Percentiles rank a stretch among this genome's conserved stretches.
These are phyloP conservation scores for Matsumyia berberina DNA, from an alignment of 2,888 invertebrate species.

Conservation along the genomic window DNA sequence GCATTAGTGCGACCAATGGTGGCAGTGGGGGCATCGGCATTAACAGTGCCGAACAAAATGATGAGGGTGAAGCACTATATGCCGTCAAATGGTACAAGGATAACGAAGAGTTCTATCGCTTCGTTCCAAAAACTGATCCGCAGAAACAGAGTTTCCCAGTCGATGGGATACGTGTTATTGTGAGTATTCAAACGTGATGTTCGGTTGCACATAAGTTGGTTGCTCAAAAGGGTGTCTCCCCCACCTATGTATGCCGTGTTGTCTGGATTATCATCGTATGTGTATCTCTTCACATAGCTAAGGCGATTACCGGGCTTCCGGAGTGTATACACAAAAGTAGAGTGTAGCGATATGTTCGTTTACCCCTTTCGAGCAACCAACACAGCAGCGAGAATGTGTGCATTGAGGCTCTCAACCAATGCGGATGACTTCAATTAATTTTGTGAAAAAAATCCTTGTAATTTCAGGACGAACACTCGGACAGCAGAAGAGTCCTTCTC, in stretches of 20 bases:
- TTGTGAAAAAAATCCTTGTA: conserved; percentile 38
- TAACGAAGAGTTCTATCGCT: conserved; percentile 93
- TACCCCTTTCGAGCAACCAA: conserved; percentile 35
- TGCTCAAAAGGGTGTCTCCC: conserved; percentile 23
- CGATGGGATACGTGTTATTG: conserved; percentile 87
- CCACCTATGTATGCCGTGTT: conserved; percentile 20
- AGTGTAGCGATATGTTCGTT: not conserved
- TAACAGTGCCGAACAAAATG: conserved; percentile 78
- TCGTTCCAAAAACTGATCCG: conserved; percentile 89
- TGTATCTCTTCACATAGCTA: conserved; percentile 35
- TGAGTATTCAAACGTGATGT: conserved; percentile 83
- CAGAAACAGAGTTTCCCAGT: conserved; percentile 89
- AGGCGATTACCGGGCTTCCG: conserved; percentile 40
- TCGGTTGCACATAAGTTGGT: not conserved
- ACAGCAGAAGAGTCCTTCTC: conserved; percentile 88
- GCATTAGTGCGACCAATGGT: conserved; percentile 50
- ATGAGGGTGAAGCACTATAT: conserved; percentile 88
- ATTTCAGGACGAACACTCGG: conserved; percentile 88
- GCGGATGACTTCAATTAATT: conserved; percentile 55
- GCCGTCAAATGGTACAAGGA: conserved; percentile 94
- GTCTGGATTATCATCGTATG: conserved; percentile 33
- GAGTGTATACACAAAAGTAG: conserved; percentile 8
- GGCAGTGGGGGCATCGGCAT: conserved; percentile 37
- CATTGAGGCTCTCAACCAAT: conserved; percentile 6
- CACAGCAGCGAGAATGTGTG: conserved; percentile 1